These are phyloP conservation scores for Enchytraeus crypticus DNA, from an alignment of 2,888 invertebrate species.

Conservation along the genomic window DNA sequence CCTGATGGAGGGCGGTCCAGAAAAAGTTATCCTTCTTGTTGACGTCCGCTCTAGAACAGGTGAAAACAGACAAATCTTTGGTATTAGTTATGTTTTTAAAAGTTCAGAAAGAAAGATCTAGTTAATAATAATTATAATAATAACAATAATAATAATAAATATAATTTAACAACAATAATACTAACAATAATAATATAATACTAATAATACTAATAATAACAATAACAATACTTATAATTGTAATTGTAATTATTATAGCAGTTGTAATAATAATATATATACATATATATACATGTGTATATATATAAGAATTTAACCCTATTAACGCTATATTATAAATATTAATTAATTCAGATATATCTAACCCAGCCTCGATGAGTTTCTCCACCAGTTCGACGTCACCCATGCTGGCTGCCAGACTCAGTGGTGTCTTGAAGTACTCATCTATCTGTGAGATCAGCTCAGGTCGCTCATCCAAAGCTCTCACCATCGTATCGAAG, in stretches of 20 bases:
- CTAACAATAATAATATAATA: background rate
- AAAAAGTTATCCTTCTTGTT: slow-evolving; percentile 48
- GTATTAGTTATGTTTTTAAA: background rate
- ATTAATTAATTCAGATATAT: too few relatives aligned
- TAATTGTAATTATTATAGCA: too few relatives aligned
- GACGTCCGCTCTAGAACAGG: slow-evolving; percentile 37
- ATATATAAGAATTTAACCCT: too few relatives aligned
- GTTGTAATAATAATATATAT: too few relatives aligned
- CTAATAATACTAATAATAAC: background rate
- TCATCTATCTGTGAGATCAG: slow-evolving; percentile 31
- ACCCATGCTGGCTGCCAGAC: slow-evolving; percentile 43
- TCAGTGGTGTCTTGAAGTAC: slow-evolving; percentile 49
- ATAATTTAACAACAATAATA: background rate
- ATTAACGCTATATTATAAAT: too few relatives aligned
- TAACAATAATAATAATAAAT: background rate
- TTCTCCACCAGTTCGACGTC: slow-evolving; percentile 43
- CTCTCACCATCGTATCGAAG: slow-evolving; percentile 35
- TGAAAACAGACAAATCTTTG: background rate
- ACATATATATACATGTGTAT: too few relatives aligned
- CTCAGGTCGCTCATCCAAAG: background rate
- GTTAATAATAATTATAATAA: background rate
- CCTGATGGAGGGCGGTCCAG: slow-evolving; percentile 50
- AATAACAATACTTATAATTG: too few relatives aligned
- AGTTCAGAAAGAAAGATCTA: background rate
- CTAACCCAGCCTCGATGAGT: slow-evolving; percentile 45